Percentiles rank a stretch among this genome's conserved stretches.
These are phyloP conservation scores for Cossypha dichroa DNA, from an alignment of 2,797 vertebrate genomes.

Conservation along the genomic window DNA sequence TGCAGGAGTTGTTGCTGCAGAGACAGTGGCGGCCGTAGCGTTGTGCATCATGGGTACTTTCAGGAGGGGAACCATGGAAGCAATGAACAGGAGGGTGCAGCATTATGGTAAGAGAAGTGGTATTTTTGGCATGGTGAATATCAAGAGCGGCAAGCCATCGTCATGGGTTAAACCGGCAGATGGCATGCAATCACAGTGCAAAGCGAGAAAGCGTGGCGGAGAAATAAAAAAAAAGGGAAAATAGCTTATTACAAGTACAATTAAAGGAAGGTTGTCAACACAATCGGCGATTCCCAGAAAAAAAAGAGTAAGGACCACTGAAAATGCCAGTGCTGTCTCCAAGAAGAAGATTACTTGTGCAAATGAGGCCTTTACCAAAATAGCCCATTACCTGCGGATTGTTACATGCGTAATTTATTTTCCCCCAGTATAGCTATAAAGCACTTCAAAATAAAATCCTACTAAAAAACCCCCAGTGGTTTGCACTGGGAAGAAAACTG, in stretches of 20 bases:
- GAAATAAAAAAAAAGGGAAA: constrained; percentile 90
- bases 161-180: constrained; percentile 98
- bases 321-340: constrained; percentile 15
- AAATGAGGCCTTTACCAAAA: constrained; percentile 29
- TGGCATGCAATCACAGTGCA: constrained; percentile 98
- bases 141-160: constrained; percentile 96
- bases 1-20: constrained; percentile 99
- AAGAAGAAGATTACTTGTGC: neutral
- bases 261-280: constrained; percentile 91
- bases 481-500: neutral
- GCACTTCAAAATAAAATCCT: neutral
- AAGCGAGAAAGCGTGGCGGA: constrained; percentile 95
- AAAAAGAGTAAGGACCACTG: constrained; percentile 56
- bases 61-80: constrained; percentile 99
- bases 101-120: constrained; percentile 97
- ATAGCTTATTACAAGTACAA: constrained; percentile 91
- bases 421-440: neutral
- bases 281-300: constrained; percentile 86
- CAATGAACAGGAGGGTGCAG: constrained; percentile 99
- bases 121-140: constrained; percentile 91
- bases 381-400: neutral
- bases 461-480: neutral
- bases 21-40: constrained; percentile 99
- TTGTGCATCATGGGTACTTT: constrained; percentile 99
- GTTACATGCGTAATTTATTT: neutral